phyloP scores from a whole-genome alignment of 1,140 invertebrate genomes.

The Drosophila lowei region DNA sequence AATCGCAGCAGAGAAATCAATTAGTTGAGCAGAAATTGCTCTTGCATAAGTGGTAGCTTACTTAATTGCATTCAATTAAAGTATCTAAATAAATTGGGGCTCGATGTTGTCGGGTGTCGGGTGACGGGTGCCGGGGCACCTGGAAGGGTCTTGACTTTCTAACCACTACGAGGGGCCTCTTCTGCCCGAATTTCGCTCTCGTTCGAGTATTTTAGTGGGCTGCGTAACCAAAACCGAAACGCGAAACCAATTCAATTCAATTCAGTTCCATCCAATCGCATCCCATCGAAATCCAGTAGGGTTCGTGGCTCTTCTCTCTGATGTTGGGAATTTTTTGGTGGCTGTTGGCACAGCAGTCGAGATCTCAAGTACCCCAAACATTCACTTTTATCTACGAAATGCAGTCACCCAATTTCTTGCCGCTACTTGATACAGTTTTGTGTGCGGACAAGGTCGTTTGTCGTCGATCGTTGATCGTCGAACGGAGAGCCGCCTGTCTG shows the following conservation, averaged over 20 bases:
- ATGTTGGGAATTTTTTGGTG: conserved; percentile 49
- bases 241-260: conserved; percentile 36
- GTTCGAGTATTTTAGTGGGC: conserved; percentile 46
- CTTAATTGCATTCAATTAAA: conserved; percentile 64
- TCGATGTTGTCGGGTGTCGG: neutral
- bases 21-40: conserved; percentile 32
- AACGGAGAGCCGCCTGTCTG: conserved; percentile 37
- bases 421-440: conserved; percentile 78
- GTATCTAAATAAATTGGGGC: conserved; percentile 60
- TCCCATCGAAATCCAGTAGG: conserved; percentile 27
- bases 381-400: conserved; percentile 72
- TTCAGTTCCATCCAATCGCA: conserved; percentile 31
- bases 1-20: conserved; percentile 37
- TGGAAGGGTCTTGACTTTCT: conserved; percentile 63
- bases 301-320: conserved; percentile 16
- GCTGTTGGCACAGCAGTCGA: conserved; percentile 56
- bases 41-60: conserved; percentile 60
- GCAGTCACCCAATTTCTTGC: conserved; percentile 72
- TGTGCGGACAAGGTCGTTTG: conserved; percentile 61
- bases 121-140: conserved; percentile 33
- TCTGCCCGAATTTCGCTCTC: conserved; percentile 12
- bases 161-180: conserved; percentile 33
- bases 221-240: conserved; percentile 55
- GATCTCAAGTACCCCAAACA: conserved; percentile 76
- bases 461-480: too few relatives aligned